A percentile compares a stretch with the other conserved stretches of the same genome.
Conservation (phyloP, 1,140 invertebrate genomes). For the Epicauta chinensis region DNA sequence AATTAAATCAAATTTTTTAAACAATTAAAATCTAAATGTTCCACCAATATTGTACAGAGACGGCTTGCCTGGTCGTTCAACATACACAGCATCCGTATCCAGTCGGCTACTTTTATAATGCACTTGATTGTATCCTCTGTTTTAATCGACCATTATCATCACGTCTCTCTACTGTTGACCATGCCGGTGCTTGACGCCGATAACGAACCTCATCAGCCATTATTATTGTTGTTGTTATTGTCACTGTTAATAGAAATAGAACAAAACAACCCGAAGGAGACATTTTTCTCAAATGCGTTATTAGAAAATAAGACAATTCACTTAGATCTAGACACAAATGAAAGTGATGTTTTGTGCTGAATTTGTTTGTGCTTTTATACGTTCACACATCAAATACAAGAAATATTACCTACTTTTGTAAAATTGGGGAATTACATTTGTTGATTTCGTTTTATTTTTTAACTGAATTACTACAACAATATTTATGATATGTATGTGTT, state of each 20-base stretch:
- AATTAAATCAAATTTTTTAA: not conserved
- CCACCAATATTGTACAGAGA: not conserved
- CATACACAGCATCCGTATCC: not conserved
- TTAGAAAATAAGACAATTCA: not conserved
- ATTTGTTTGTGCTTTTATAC: no score
- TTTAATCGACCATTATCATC: not conserved
- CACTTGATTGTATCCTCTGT: not conserved
- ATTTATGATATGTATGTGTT: conserved; percentile 13
- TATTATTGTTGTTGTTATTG: not conserved
- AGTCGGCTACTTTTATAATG: not conserved
- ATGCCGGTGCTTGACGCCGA: not conserved
- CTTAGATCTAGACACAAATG: no score
- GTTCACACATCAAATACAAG: no score
- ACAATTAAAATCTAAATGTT: conserved; percentile 2
- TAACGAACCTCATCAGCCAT: not conserved
- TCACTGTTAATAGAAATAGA: not conserved
- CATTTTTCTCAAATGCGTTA: no score
- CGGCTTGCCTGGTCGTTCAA: not conserved
- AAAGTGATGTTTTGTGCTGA: no score
- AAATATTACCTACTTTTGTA: no score
- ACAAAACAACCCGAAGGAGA: not conserved
- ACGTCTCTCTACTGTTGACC: not conserved
- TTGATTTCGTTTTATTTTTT: no score
- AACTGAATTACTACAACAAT: not conserved
- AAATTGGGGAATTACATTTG: no score